These are phyloP conservation scores for Belgica antarctica DNA, from an alignment of 2,888 invertebrate genomes.

Conservation along the genomic window DNA sequence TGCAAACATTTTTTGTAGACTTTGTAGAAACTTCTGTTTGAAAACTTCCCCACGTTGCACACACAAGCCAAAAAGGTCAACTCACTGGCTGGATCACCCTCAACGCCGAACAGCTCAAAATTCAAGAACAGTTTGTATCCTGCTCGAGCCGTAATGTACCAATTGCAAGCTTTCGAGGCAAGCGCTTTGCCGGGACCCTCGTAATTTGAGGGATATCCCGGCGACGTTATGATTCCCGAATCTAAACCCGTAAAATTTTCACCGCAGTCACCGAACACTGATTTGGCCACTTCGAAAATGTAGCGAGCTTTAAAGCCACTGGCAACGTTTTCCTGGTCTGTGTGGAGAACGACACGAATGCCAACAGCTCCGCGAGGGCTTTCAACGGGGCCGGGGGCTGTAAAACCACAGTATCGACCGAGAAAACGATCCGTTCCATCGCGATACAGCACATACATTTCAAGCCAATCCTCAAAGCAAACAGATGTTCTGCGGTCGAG, in stretches of 20 bases:
- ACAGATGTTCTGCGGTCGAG: constrained; percentile 61
- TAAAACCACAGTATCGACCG: constrained; percentile 86
- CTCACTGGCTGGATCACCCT: constrained; percentile 84
- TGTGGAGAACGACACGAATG: constrained; percentile 83
- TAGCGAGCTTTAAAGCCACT: constrained; percentile 96
- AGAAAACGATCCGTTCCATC: constrained; percentile 79
- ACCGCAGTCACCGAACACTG: constrained; percentile 90
- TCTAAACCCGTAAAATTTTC: constrained; percentile 82
- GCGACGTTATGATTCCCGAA: constrained; percentile 81
- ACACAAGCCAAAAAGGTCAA: constrained; percentile 44
- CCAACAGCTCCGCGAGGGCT: constrained; percentile 85
- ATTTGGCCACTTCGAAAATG: constrained; percentile 84
- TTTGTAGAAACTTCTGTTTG: constrained; percentile 1
- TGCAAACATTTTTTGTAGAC: no score
- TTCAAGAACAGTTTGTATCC: constrained; percentile 86
- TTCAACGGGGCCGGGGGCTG: constrained; percentile 92
- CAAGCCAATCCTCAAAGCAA: constrained; percentile 91
- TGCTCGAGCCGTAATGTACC: constrained; percentile 87
- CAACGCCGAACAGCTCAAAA: constrained; percentile 88
- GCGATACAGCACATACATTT: constrained; percentile 85
- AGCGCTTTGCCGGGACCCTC: constrained; percentile 74
- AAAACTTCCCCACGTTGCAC: background rate
- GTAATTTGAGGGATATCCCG: constrained; percentile 88
- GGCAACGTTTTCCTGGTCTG: constrained; percentile 81
- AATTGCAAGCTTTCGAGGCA: constrained; percentile 90